phyloP scores from a whole-genome alignment of 1,140 invertebrate species.

The Drosophila nikananu region DNA sequence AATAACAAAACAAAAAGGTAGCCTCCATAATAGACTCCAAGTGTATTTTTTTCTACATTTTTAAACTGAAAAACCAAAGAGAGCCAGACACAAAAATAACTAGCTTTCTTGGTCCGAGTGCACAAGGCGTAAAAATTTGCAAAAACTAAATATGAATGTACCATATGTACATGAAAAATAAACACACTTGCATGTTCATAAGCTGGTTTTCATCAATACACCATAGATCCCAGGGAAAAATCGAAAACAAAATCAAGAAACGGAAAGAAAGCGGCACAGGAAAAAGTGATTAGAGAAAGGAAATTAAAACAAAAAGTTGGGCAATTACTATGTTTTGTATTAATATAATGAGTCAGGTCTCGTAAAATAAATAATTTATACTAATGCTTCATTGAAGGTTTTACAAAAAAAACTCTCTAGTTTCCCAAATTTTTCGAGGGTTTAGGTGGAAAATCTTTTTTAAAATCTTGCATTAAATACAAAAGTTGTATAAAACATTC shows the following conservation, averaged over 20 bases:
- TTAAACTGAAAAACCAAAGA: slow-evolving; percentile 8
- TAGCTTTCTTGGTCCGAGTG: slow-evolving; percentile 32
- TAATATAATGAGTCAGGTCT: not conserved
- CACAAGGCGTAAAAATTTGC: slow-evolving; percentile 51
- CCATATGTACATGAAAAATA: slow-evolving; percentile 4
- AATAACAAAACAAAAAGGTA: too few relatives aligned
- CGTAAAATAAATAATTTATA: not conserved
- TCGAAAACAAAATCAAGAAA: slow-evolving; percentile 26
- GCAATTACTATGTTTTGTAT: slow-evolving; percentile 5
- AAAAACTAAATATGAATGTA: slow-evolving; percentile 37
- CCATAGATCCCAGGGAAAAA: slow-evolving; percentile 13
- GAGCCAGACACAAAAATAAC: slow-evolving; percentile 21
- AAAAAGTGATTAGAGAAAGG: slow-evolving; percentile 33
- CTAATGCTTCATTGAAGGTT: too few relatives aligned
- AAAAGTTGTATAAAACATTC: not conserved
- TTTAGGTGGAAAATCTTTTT: not conserved
- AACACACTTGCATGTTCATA: slow-evolving; percentile 27
- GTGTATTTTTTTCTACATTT: slow-evolving; percentile 14
- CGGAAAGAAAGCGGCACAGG: slow-evolving; percentile 46
- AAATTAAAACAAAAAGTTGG: slow-evolving; percentile 17
- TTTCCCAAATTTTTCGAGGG: too few relatives aligned
- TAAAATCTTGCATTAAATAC: too few relatives aligned
- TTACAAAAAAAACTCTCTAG: too few relatives aligned
- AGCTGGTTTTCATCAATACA: slow-evolving; percentile 42
- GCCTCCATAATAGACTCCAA: slow-evolving; percentile 24